Percentiles rank a stretch among this genome's conserved stretches.
These are phyloP conservation scores for Bothrops jararaca DNA, from an alignment of 2,113 vertebrate genomes.

Conservation along the genomic window DNA sequence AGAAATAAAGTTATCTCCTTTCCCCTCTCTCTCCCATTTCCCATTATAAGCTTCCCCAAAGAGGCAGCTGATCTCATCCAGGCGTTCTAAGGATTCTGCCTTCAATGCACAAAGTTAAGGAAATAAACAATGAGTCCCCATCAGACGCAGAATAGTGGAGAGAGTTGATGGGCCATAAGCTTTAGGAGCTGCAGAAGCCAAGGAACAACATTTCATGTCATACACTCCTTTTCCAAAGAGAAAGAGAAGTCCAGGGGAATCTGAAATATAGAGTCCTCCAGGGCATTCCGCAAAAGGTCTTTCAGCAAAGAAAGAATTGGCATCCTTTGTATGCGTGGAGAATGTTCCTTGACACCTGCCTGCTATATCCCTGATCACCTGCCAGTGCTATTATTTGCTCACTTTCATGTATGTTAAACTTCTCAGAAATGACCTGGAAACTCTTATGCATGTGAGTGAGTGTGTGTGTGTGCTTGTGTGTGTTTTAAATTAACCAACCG, in stretches of 20 bases:
- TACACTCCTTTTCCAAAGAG: neutral
- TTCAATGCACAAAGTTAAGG: neutral
- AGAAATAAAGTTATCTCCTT: neutral
- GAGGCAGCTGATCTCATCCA: neutral
- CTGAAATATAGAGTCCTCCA: neutral
- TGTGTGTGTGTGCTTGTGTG: neutral
- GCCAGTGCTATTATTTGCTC: neutral
- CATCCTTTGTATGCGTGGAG: neutral
- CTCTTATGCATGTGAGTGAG: neutral
- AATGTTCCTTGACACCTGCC: slow-evolving; percentile 14
- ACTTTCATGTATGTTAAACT: neutral
- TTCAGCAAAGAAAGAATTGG: neutral
- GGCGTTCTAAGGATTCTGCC: neutral
- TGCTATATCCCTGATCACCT: neutral
- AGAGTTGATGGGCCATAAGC: slow-evolving; percentile 4
- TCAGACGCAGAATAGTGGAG: neutral
- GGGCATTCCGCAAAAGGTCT: neutral
- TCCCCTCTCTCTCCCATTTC: neutral
- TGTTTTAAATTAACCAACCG: neutral
- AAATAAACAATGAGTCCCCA: neutral
- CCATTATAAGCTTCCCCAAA: neutral
- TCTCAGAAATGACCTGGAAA: slow-evolving; percentile 9
- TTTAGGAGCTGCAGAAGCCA: slow-evolving; percentile 15
- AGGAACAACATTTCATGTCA: neutral
- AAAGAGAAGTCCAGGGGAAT: neutral